A percentile compares a stretch with the other conserved stretches of the same genome.
These are phyloP conservation scores for Drosophila tropicalis DNA, from an alignment of 1,140 invertebrate genomes.

Conservation along the genomic window DNA sequence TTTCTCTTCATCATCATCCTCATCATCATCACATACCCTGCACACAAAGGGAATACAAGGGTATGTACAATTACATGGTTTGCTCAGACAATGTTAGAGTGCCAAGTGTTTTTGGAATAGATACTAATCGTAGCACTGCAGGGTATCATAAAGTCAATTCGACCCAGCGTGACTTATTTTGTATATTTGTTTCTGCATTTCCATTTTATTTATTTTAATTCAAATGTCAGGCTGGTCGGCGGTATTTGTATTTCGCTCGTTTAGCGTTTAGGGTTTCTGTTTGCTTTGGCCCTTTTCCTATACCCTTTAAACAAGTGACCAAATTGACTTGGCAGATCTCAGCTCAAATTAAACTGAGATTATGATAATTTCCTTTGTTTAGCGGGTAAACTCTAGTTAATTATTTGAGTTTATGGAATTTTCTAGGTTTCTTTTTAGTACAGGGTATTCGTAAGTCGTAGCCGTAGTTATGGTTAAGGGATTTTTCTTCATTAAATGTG, in stretches of 20 bases:
- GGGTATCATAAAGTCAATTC: slow-evolving; percentile 13
- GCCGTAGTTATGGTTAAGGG: neutral
- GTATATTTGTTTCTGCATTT: slow-evolving; percentile 16
- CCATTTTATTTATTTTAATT: slow-evolving; percentile 77
- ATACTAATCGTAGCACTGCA: too few species aligned
- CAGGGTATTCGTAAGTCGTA: neutral
- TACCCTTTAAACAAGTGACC: neutral
- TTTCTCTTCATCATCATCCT: neutral
- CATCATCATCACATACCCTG: neutral
- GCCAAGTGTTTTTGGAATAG: too few species aligned
- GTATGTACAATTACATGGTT: too few species aligned
- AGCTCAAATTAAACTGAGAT: too few species aligned
- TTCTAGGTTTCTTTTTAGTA: neutral
- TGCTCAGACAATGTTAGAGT: too few species aligned
- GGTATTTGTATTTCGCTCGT: slow-evolving; percentile 51
- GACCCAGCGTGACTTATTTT: slow-evolving; percentile 57
- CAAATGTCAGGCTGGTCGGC: slow-evolving; percentile 47
- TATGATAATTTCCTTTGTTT: neutral
- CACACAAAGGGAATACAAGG: too few species aligned
- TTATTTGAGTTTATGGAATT: neutral
- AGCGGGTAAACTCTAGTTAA: neutral
- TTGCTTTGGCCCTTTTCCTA: slow-evolving; percentile 43
- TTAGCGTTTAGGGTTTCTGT: slow-evolving; percentile 27
- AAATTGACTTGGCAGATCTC: too few species aligned
- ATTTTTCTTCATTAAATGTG: slow-evolving; percentile 76